These are phyloP conservation scores for Gnathonemus echidnorhynchus DNA, from an alignment of 2,113 vertebrate species.

Conservation along the genomic window DNA sequence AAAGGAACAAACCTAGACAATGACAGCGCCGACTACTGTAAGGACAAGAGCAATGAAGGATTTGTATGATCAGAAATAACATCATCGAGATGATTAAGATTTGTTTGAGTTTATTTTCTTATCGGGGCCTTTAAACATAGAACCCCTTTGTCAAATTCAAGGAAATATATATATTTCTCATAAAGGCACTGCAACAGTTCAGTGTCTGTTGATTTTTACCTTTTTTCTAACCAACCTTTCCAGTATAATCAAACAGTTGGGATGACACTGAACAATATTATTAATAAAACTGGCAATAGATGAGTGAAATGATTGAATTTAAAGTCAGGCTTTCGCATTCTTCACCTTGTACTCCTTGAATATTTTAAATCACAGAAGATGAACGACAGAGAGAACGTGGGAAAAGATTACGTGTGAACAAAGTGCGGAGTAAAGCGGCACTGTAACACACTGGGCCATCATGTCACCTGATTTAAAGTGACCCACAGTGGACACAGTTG, in stretches of 20 bases:
- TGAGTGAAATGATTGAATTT: background rate
- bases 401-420: background rate
- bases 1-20: background rate
- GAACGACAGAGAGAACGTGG: background rate
- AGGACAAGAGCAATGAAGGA: background rate
- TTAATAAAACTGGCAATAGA: background rate
- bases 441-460: background rate
- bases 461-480: background rate
- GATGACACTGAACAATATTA: background rate
- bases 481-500: background rate
- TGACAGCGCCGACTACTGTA: background rate
- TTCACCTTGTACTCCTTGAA: background rate
- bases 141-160: background rate
- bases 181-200: background rate
- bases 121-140: background rate
- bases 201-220: background rate
- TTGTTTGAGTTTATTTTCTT: background rate
- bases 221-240: background rate
- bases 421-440: background rate
- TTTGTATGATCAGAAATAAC: background rate
- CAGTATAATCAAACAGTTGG: background rate
- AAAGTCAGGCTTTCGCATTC: background rate
- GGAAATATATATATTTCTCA: background rate
- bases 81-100: background rate
- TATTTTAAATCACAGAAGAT: background rate